Evolutionary conservation across 2,113 vertebrate species (phyloP), one percentile per base, ranked within the genome.

Genomic region (Stegastes partitus): DNA sequence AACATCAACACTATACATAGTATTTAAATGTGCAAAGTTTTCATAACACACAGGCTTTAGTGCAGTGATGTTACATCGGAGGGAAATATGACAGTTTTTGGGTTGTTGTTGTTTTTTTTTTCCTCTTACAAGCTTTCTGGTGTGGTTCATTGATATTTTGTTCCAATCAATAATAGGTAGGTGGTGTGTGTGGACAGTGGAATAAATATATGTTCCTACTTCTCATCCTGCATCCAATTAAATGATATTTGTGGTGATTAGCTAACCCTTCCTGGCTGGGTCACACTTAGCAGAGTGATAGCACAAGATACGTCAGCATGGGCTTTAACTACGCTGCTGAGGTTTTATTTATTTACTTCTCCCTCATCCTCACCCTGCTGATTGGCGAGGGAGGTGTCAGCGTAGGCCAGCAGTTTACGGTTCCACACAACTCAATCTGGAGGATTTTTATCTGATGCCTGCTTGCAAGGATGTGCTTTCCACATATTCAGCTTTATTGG

Each of bases 391-490:
- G 12, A 50, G 18, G 1, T 54, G 22, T 61, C 39, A 42, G 23
- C 28, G n/a, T 21, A 49, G 15, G 14, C 31, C 31, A 54, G 22
- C 5, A 5, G 34, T 63, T 10, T 47, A 11, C 23, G 14, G 39
- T 47, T 51, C 16, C 50, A 21, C 21, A 53, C 49, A 44, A 39
- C 34, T 23, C 19, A 61, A 45, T 63, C 21, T 55, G 34, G 44
- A 64, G 31, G 54, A 44, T 54, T 34, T n/a, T 65, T 14, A 57
- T 64, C 19, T 26, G 26, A 83, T 47, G 26, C n/a, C 56, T 14
- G 58, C 39, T 47, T 5, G 18, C 44, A 66, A 21, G 5, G 6
- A 25, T 6, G 14, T 22, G 16, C 37, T 47, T 15, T 3, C 19
- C 39, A 34, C 2, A 5, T 39, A 16, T 56, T 21, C 0, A 3